Percentiles rank a stretch among this genome's conserved stretches.
phyloP scores from a whole-genome alignment of 2,113 vertebrate species.

The Colossoma macropomum region DNA sequence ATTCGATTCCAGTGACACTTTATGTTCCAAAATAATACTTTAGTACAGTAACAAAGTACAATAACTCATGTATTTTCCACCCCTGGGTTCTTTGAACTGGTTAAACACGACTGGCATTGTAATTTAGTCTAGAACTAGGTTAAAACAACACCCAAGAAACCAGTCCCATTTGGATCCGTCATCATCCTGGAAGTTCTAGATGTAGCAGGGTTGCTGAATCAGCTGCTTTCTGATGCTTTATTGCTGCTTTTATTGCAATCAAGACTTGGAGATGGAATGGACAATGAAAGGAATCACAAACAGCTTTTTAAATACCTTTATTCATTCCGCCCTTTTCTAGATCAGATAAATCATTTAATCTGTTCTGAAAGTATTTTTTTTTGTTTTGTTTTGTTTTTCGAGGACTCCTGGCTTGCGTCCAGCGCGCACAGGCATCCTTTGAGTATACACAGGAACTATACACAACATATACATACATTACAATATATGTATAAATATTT shows the following conservation, averaged over 20 bases:
- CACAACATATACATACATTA: slow-evolving; percentile 65
- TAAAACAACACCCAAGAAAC: not conserved
- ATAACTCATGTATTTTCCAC: too few species aligned
- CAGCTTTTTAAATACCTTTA: slow-evolving; percentile 51
- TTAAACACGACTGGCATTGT: not conserved
- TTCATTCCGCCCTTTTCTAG: slow-evolving; percentile 45
- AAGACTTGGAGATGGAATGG: not conserved
- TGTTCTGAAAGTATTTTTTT: slow-evolving; percentile 26
- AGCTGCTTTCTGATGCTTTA: too few species aligned
- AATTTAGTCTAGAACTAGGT: not conserved
- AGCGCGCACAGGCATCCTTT: slow-evolving; percentile 21
- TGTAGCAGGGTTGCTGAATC: not conserved
- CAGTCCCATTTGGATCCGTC: not conserved
- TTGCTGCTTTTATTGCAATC: too few species aligned
- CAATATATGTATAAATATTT: slow-evolving; percentile 65
- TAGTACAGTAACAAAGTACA: not conserved
- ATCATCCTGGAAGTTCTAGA: not conserved
- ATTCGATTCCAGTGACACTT: too few species aligned
- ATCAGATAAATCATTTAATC: slow-evolving; percentile 26
- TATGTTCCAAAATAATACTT: too few species aligned
- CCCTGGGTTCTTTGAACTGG: not conserved
- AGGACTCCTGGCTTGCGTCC: slow-evolving; percentile 18
- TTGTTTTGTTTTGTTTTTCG: not conserved
- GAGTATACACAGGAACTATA: slow-evolving; percentile 55
- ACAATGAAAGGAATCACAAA: not conserved